These are phyloP conservation scores for Scaptomyza hsui DNA, from an alignment of 1,140 invertebrate species.

Conservation along the genomic window DNA sequence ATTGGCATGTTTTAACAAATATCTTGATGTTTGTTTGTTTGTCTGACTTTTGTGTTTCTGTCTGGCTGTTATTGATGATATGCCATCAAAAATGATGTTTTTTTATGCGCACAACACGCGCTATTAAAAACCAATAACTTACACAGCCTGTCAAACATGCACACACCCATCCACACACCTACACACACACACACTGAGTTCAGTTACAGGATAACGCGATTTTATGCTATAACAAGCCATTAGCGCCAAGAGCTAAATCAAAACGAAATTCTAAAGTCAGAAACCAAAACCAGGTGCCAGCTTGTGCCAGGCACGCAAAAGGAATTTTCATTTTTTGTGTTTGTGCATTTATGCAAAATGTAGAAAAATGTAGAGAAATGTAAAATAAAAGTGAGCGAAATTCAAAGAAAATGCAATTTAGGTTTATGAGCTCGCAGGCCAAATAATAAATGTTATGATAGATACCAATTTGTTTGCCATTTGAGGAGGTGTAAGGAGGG, in stretches of 20 bases:
- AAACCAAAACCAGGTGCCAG: slow-evolving; percentile 46
- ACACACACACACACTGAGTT: not conserved
- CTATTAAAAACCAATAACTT: slow-evolving; percentile 70
- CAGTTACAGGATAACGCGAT: slow-evolving; percentile 43
- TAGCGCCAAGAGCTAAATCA: slow-evolving; percentile 29
- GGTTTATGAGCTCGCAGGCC: slow-evolving; percentile 42
- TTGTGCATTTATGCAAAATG: slow-evolving; percentile 11
- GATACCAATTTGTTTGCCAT: slow-evolving; percentile 76
- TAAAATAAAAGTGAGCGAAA: no score
- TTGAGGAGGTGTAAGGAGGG: slow-evolving; percentile 12
- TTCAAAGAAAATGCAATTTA: slow-evolving; percentile 60
- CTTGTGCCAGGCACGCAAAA: slow-evolving; percentile 66
- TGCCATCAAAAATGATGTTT: slow-evolving; percentile 11
- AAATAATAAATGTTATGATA: slow-evolving; percentile 63
- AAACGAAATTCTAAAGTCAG: slow-evolving; percentile 30
- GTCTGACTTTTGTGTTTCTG: not conserved
- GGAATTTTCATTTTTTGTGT: slow-evolving; percentile 29
- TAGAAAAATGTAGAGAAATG: no score
- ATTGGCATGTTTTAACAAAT: slow-evolving; percentile 15
- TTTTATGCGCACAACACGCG: slow-evolving; percentile 42
- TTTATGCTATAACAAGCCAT: slow-evolving; percentile 54
- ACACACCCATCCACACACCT: slow-evolving; percentile 15
- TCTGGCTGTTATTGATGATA: slow-evolving; percentile 33
- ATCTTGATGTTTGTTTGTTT: slow-evolving; percentile 20
- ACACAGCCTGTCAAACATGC: slow-evolving; percentile 59